phyloP scores from a whole-genome alignment of 2,797 vertebrate genomes.

The Myotis planiceps region DNA sequence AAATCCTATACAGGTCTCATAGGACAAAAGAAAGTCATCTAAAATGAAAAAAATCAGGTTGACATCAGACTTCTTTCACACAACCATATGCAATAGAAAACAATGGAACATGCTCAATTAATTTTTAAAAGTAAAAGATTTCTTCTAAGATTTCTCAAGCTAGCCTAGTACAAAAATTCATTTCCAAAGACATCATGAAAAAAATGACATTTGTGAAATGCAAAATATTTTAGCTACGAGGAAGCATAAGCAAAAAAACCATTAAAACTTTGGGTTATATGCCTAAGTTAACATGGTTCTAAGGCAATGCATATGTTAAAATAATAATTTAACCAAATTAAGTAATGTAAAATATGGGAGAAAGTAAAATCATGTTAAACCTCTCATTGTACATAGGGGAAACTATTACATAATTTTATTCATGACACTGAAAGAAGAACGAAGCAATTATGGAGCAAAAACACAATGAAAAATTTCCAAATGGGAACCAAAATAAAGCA shows the following conservation, averaged over 20 bases:
- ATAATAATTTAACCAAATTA: slow-evolving; percentile 14
- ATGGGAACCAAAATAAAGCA: background rate
- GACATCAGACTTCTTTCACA: slow-evolving; percentile 17
- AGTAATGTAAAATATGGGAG: background rate
- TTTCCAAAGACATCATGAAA: slow-evolving; percentile 8
- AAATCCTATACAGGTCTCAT: background rate
- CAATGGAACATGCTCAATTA: background rate
- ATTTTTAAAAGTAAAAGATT: background rate
- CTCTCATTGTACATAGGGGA: background rate
- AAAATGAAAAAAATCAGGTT: background rate
- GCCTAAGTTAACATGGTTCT: background rate
- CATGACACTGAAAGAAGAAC: slow-evolving; percentile 7
- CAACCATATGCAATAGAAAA: background rate
- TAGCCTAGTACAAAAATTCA: background rate
- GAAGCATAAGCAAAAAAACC: background rate
- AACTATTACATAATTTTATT: slow-evolving; percentile 28
- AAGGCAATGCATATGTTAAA: background rate
- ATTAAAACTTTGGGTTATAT: background rate
- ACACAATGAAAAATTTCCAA: background rate
- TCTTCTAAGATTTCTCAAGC: background rate
- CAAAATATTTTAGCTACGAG: slow-evolving; percentile 11
- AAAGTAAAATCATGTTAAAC: background rate
- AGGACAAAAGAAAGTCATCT: background rate
- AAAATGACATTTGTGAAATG: background rate
- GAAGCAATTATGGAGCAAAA: background rate